Base-by-base conservation (phyloP, 1,140 invertebrate genomes). In the Brachionus calyciflorus region DNA sequence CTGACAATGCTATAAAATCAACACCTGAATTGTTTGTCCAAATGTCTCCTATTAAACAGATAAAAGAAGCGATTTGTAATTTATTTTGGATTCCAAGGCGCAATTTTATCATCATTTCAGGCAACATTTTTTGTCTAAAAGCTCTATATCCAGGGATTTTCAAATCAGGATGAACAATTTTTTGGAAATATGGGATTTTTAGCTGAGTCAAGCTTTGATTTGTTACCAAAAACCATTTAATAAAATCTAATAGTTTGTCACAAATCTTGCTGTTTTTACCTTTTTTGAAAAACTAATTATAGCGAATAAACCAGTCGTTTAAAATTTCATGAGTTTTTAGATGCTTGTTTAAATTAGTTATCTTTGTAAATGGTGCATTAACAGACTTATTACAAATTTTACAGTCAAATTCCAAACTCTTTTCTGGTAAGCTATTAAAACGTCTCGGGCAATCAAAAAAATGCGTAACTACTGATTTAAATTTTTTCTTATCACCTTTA, bases 1-100 rank as follows among this genome's bases (percentile, higher is more conserved):
- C 57, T 63, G 57, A n/a, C 6, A n/a, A 63, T 63, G 57, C 57
- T 5, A 63, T 40, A 63, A 63, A 21, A 63, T 63, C 57, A 21
- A 63, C 40, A n/a, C 40, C 40, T 6, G 7, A 63, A 40, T 63
- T 63, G 33, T 63, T 63, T 37, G 30, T 63, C 33, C 57, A 63
- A 14, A 63, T 14, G 17, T 41, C 57, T 7, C 37, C 40, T 1
- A 41, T 14, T 0, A 41, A 37, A 19, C n/a, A 41, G 10, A 63
- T 40, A 21, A 33, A 40, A 0, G 17, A 40, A 21, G 1, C 19
- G 2, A 19, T 7, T 63, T 40, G 37, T 21, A 63, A 41, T 21
- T 63, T 63, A 12, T 63, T 19, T 12, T 21, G 9, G 2, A 63
- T 4, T 21, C 3, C 24, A n/a, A 0, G 1, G 40, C 19, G 30